phyloP scores from a whole-genome alignment of 2,888 invertebrate genomes.

The Latrodectus elegans region DNA sequence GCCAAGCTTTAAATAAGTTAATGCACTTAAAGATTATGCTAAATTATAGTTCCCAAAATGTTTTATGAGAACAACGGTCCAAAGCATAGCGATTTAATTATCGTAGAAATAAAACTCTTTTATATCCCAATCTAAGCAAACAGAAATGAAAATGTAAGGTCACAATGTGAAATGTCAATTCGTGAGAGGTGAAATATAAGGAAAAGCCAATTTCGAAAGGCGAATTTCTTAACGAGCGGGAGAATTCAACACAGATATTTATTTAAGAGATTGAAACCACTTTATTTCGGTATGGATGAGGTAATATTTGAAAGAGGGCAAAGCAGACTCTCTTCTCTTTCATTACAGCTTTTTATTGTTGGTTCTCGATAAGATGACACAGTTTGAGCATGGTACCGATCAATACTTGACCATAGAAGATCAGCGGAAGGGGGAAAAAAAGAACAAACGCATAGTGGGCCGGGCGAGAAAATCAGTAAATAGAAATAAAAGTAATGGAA shows the following conservation, averaged over 20 bases:
- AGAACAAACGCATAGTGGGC: slow-evolving; percentile 15
- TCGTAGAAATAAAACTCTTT: too few species aligned
- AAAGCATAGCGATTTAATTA: too few species aligned
- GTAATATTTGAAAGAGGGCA: not conserved
- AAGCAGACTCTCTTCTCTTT: slow-evolving; percentile 1
- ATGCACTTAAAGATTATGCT: too few species aligned
- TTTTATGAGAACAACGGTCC: too few species aligned
- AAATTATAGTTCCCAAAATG: too few species aligned
- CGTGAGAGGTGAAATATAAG: too few species aligned
- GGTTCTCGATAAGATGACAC: slow-evolving; percentile 48
- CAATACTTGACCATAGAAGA: slow-evolving; percentile 40
- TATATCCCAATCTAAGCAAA: too few species aligned
- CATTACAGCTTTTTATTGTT: slow-evolving; percentile 28
- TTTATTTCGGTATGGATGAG: not conserved
- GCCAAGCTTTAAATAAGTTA: too few species aligned
- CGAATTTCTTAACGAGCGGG: too few species aligned
- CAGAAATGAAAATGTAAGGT: too few species aligned
- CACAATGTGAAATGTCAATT: too few species aligned
- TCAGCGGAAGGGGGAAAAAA: slow-evolving; percentile 42
- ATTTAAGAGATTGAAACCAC: not conserved
- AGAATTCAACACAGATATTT: not conserved
- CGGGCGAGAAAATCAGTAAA: slow-evolving; percentile 45
- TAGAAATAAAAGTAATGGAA: slow-evolving; percentile 43
- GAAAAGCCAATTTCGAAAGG: too few species aligned
- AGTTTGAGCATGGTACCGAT: slow-evolving; percentile 38